These are phyloP conservation scores for Plutella xylostella DNA, from an alignment of 2,888 invertebrate genomes.

Conservation along the genomic window DNA sequence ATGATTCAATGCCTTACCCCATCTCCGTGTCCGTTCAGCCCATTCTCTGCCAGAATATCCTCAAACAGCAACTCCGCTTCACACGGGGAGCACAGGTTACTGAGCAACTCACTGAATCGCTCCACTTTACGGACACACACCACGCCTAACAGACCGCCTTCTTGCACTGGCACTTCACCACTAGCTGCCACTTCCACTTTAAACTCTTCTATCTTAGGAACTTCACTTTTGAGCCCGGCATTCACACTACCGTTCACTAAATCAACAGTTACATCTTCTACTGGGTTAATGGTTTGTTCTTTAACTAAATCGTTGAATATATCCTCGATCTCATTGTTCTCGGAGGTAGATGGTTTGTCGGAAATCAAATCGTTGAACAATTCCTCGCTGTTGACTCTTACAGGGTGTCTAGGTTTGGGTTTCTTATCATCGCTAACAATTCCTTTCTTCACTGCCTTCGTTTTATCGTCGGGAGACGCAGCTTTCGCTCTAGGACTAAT, in stretches of 20 bases:
- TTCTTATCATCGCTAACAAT: not conserved
- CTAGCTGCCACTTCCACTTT: not conserved
- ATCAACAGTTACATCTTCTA: conserved; percentile 23
- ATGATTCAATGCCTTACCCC: conserved; percentile 25
- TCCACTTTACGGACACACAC: conserved; percentile 65
- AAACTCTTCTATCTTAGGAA: conserved; percentile 25
- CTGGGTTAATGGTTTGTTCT: too few relatives aligned
- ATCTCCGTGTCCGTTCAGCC: conserved; percentile 38
- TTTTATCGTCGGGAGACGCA: conserved; percentile 24
- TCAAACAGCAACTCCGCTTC: conserved; percentile 60
- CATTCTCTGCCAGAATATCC: conserved; percentile 56
- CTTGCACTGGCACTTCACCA: conserved; percentile 13
- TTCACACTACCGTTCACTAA: conserved; percentile 7
- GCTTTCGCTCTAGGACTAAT: conserved; percentile 48
- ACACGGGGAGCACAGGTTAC: conserved; percentile 60
- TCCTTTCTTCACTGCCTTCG: conserved; percentile 14
- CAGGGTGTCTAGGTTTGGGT: conserved; percentile 16
- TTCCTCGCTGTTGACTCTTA: conserved; percentile 39
- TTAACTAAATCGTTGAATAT: conserved; percentile 49
- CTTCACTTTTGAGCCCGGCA: conserved; percentile 33
- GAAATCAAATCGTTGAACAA: conserved; percentile 48
- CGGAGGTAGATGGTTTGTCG: conserved; percentile 37
- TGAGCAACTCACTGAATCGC: conserved; percentile 63
- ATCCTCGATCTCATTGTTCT: conserved; percentile 47
- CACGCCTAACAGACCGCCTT: conserved; percentile 42